A percentile compares a stretch with the other conserved stretches of the same genome.
Conservation (phyloP, 2,113 vertebrate species). For the Laticauda colubrina region DNA sequence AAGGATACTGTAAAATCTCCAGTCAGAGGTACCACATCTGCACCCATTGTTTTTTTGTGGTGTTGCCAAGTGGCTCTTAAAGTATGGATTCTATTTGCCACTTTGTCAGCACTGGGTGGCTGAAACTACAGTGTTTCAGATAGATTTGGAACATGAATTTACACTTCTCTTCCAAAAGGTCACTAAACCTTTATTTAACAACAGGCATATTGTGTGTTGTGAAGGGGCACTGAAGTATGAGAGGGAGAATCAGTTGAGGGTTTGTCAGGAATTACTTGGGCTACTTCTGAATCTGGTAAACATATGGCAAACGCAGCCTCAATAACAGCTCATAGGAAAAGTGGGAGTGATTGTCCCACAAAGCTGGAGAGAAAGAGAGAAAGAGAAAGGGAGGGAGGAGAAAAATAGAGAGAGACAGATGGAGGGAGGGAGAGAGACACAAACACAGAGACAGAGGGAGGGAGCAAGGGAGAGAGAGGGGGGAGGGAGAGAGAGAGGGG, state of each 20-base stretch:
- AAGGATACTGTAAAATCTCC: no score
- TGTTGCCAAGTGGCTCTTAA: neutral
- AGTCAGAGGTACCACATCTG: no score
- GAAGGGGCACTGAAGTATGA: neutral
- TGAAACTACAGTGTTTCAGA: neutral
- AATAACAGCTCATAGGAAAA: neutral
- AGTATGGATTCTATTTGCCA: neutral
- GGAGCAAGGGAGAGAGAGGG: neutral
- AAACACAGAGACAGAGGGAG: no score
- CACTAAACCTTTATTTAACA: neutral
- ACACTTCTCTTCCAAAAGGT: neutral
- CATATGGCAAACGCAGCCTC: neutral
- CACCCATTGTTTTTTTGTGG: neutral
- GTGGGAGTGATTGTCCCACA: neutral
- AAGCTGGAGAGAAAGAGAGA: neutral
- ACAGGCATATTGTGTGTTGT: neutral
- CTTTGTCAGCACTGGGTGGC: neutral
- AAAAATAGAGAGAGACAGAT: no score
- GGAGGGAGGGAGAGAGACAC: no score
- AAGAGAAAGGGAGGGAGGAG: neutral
- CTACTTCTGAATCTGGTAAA: neutral
- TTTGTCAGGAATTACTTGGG: neutral
- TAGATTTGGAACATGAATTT: neutral
- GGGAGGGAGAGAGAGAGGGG: no score
- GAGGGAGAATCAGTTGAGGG: neutral